Conservation (phyloP, 2,113 vertebrate species). For the Campylomormyrus numenius region DNA sequence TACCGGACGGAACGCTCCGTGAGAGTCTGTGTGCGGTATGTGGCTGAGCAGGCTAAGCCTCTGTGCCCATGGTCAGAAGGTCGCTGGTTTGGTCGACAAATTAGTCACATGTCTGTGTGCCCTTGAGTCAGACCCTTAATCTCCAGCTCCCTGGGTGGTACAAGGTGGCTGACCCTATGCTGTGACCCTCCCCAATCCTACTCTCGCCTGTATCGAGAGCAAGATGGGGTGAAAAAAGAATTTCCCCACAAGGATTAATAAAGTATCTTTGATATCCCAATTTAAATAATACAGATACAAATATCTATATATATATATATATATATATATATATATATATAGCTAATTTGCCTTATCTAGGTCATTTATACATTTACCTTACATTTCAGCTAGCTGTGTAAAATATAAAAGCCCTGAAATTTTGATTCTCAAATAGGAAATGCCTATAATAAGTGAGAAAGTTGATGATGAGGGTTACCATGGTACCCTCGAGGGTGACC, state of each 20-base stretch:
- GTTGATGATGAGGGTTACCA: not conserved
- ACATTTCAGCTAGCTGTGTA: not conserved
- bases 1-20: not conserved
- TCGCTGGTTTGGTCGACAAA: not conserved
- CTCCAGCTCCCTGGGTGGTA: not conserved
- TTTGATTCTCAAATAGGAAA: not conserved
- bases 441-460: not conserved
- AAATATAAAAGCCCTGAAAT: not conserved
- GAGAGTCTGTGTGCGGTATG: not conserved
- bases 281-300: not conserved
- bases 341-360: not conserved
- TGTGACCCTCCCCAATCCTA: no score
- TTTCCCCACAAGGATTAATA: not conserved
- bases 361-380: not conserved
- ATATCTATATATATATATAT: no score
- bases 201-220: not conserved
- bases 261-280: not conserved
- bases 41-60: not conserved
- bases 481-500: not conserved
- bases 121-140: not conserved
- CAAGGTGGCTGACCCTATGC: not conserved
- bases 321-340: no score
- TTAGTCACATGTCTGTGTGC: not conserved
- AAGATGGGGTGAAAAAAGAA: not conserved
- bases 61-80: not conserved